A percentile compares a stretch with the other conserved stretches of the same genome.
These are phyloP conservation scores for Muscina levida DNA, from an alignment of 2,888 invertebrate genomes.

Conservation along the genomic window DNA sequence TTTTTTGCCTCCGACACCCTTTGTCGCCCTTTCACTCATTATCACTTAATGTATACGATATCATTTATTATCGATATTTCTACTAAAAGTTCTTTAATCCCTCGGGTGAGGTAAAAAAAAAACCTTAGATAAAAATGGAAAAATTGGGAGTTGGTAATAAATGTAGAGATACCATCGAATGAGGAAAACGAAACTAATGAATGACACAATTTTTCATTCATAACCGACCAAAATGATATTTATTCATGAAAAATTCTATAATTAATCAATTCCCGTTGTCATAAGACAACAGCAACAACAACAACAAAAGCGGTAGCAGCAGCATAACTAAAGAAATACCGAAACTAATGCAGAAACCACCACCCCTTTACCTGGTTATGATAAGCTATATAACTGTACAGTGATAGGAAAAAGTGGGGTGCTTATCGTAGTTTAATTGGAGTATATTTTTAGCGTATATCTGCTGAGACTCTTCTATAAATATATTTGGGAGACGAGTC, in stretches of 20 bases:
- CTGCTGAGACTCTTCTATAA: too few relatives aligned
- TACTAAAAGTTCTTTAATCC: conserved; percentile 20
- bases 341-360: conserved; percentile 27
- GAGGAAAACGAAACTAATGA: conserved; percentile 27
- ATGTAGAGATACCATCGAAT: conserved; percentile 30
- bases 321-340: background rate
- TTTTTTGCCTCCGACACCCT: background rate
- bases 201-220: conserved; percentile 40
- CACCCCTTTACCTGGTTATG: background rate
- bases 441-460: too few relatives aligned
- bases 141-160: too few relatives aligned
- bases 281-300: conserved; percentile 1
- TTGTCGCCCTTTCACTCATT: background rate
- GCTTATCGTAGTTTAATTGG: too few relatives aligned
- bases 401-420: too few relatives aligned
- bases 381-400: too few relatives aligned
- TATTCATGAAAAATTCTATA: conserved; percentile 31
- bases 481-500: too few relatives aligned
- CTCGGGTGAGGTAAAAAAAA: background rate
- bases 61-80: conserved; percentile 19
- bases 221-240: conserved; percentile 39
- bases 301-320: background rate
- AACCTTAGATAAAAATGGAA: background rate
- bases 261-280: conserved; percentile 31
- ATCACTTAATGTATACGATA: conserved; percentile 31